Base-by-base conservation (phyloP, 1,140 invertebrate species). In the Drosophila repleta region DNA sequence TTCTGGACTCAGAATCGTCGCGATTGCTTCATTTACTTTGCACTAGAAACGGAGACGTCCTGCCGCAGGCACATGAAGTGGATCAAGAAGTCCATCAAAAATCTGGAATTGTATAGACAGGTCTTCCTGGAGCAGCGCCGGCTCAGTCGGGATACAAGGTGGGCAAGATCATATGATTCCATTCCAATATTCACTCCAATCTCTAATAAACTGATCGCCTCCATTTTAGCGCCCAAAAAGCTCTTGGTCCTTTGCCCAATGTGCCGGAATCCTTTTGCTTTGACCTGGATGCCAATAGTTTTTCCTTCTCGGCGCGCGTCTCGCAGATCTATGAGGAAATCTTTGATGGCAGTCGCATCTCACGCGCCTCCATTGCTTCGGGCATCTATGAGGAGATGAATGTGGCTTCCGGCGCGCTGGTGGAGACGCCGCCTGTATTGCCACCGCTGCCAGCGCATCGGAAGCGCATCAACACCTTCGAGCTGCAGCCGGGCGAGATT, bases 361-460 rank as follows among this genome's bases (percentile, higher is more conserved):
- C 90, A 2, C 82, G 91, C 5, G 76, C 72, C 1, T 92, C 91
- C 0, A 78, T 90, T 20, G 91, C 90, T 1, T 92, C 91, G 1
- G 91, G 90, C n/a, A 91, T 92, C 7, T 92, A 92, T 37, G 91
- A 91, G 58, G 89, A 91, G 43, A 92, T 92, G 90, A 90, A 90
- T 48, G 73, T 91, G 4, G 60, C 84, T 20, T 41, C 71, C 0
- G 76, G 37, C 17, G 46, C 53, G 0, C 35, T 56, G 2, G 39
- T 83, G 18, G 88, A 91, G 37, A 71, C 66, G 41, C 74, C 82
- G 0, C 90, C 90, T 0, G 74, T 84, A 3, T 53, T 88, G n/a
- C 90, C 91, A 0, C 91, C 91, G 1, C 68, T 88, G 21, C 90
- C 88, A 1, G 58, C 51, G 5, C 83, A 87, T 62, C 90, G 90